Evolutionary conservation across 2,797 vertebrate genomes (phyloP).

Genomic region (Orestias chungarensis): DNA sequence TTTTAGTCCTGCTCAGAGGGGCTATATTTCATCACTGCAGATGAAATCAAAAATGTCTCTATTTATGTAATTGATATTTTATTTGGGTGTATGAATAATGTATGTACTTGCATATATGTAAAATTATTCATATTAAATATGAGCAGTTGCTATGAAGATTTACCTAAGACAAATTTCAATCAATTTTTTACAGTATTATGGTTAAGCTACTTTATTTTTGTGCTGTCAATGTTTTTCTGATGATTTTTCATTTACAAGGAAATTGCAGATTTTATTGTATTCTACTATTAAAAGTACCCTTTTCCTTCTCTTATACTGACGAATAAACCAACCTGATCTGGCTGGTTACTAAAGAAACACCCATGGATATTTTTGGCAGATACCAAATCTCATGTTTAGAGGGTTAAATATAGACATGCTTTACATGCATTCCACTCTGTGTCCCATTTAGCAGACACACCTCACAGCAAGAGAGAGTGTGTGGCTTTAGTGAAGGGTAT

Average conservation of each 20-base stretch:
- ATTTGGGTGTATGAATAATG: neutral
- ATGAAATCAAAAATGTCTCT: neutral
- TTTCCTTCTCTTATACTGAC: neutral
- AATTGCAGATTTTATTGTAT: neutral
- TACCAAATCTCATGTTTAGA: conserved; percentile 3
- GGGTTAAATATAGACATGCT: conserved; percentile 13
- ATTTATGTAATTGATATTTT: neutral
- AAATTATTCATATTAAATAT: neutral
- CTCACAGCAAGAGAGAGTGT: neutral
- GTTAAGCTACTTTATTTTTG: neutral
- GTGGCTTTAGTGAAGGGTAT: neutral
- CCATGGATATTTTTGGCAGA: conserved; percentile 24
- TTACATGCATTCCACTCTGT: neutral
- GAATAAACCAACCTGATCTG: conserved; percentile 3
- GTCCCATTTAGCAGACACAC: neutral
- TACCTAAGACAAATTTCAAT: neutral
- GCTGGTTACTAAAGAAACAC: neutral
- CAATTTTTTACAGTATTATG: neutral
- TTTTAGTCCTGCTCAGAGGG: neutral
- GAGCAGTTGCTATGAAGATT: neutral
- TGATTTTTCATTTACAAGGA: neutral
- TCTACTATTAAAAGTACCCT: neutral
- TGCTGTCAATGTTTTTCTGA: neutral
- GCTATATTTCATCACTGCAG: neutral
- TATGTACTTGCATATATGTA: no score